These are phyloP conservation scores for Camponotus floridanus DNA, from an alignment of 1,140 invertebrate genomes.

Conservation along the genomic window DNA sequence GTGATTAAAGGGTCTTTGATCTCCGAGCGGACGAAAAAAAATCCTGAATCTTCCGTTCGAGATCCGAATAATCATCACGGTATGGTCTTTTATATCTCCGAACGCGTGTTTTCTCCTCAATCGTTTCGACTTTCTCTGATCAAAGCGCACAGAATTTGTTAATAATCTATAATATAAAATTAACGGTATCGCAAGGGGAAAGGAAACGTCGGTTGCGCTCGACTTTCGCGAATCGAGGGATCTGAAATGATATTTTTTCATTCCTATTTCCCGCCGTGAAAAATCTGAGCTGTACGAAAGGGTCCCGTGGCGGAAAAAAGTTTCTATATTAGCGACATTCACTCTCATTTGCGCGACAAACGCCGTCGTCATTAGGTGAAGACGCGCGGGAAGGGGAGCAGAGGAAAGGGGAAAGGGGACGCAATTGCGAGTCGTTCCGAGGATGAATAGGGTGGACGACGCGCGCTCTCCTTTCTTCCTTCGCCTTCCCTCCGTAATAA, in stretches of 20 bases:
- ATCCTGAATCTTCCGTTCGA: background rate
- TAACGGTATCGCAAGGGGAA: background rate
- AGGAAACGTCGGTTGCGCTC: background rate
- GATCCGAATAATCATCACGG: slow-evolving; percentile 30
- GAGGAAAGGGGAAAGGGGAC: no score
- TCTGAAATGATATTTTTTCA: slow-evolving; percentile 32
- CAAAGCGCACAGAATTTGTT: slow-evolving; percentile 28
- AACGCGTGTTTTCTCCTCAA: background rate
- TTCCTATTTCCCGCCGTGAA: slow-evolving; percentile 21
- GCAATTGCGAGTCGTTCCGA: slow-evolving; percentile 33
- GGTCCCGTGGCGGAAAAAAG: background rate
- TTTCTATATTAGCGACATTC: slow-evolving; percentile 51
- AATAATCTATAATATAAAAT: slow-evolving; percentile 21
- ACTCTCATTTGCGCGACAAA: slow-evolving; percentile 45
- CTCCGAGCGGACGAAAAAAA: background rate
- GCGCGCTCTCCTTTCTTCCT: background rate
- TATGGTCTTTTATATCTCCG: slow-evolving; percentile 18
- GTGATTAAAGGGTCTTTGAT: slow-evolving; percentile 39
- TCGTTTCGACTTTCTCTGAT: background rate
- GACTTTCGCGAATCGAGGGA: background rate
- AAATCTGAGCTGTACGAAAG: slow-evolving; percentile 15
- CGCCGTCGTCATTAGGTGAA: slow-evolving; percentile 20
- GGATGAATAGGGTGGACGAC: slow-evolving; percentile 24
- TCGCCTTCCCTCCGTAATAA: slow-evolving; percentile 43
- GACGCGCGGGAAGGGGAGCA: background rate